Evolutionary conservation across 92 coral and sea anemone genomes (phyloP).

Genomic region (Epizoanthus illoricatus): DNA sequence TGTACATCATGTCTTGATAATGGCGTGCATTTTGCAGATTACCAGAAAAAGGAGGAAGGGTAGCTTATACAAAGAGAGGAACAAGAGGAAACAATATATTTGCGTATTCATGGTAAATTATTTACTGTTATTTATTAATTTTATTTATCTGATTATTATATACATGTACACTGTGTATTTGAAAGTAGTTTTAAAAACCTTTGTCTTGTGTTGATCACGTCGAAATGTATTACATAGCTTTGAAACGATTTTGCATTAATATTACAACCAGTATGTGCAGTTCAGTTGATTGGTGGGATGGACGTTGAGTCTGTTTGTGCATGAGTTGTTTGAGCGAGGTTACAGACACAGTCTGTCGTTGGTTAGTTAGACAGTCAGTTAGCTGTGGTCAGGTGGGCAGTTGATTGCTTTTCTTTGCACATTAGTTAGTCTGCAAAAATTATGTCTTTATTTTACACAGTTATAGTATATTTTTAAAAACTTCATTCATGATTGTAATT

Average conservation of each 20-base stretch:
- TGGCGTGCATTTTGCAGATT: conserved; percentile 50
- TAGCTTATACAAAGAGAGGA: conserved; percentile 63
- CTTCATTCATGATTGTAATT: too few relatives aligned
- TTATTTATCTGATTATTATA: too few relatives aligned
- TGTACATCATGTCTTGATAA: background rate
- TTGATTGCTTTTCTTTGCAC: too few relatives aligned
- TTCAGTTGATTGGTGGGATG: too few relatives aligned
- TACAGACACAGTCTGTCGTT: conserved; percentile 1
- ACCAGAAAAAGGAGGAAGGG: conserved; percentile 72
- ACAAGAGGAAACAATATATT: conserved; percentile 90
- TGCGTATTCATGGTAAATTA: conserved; percentile 89
- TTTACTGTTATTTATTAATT: background rate
- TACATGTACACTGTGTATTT: too few relatives aligned
- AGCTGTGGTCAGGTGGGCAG: too few relatives aligned
- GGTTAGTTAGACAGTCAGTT: background rate
- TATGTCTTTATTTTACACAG: too few relatives aligned
- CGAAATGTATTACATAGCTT: too few relatives aligned
- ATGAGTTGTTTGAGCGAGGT: background rate
- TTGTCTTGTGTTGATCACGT: background rate
- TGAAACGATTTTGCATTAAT: too few relatives aligned
- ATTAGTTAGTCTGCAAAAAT: too few relatives aligned
- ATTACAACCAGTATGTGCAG: too few relatives aligned
- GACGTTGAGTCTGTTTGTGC: background rate
- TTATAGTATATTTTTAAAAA: too few relatives aligned
- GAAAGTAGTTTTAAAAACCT: background rate